A percentile compares a stretch with the other conserved stretches of the same genome.
These are phyloP conservation scores for Syrista parreyssii DNA, from an alignment of 2,888 invertebrate species.

Conservation along the genomic window DNA sequence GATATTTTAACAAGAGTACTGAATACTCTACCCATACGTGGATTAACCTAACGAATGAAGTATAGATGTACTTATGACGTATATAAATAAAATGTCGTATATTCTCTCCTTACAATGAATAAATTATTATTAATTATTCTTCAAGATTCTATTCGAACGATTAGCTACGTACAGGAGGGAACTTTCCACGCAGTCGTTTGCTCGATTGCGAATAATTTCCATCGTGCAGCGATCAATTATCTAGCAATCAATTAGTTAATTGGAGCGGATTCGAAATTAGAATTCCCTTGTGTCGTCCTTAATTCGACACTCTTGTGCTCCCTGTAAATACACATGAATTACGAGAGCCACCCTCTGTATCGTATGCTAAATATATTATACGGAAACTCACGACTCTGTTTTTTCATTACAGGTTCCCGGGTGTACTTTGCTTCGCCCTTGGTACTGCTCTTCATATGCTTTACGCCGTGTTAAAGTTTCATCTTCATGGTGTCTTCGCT, in stretches of 20 bases:
- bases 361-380: not conserved
- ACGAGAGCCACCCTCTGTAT: not conserved
- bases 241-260: not conserved
- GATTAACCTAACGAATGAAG: not conserved
- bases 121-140: not conserved
- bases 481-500: constrained; percentile 37
- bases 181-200: not conserved
- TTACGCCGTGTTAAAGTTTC: constrained; percentile 66
- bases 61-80: no score
- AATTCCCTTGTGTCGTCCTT: not conserved
- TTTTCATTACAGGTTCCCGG: constrained; percentile 63
- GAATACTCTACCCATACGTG: not conserved
- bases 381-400: not conserved
- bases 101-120: not conserved
- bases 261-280: not conserved
- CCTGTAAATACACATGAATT: not conserved
- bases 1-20: not conserved
- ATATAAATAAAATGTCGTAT: not conserved
- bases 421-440: constrained; percentile 63
- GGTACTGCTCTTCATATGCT: constrained; percentile 70
- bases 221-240: not conserved
- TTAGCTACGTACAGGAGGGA: not conserved
- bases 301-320: not conserved
- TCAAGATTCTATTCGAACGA: not conserved
- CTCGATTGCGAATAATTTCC: not conserved